A percentile compares a stretch with the other conserved stretches of the same genome.
Conservation (phyloP, 2,797 vertebrate genomes). For the Anisognathus igniventris region DNA sequence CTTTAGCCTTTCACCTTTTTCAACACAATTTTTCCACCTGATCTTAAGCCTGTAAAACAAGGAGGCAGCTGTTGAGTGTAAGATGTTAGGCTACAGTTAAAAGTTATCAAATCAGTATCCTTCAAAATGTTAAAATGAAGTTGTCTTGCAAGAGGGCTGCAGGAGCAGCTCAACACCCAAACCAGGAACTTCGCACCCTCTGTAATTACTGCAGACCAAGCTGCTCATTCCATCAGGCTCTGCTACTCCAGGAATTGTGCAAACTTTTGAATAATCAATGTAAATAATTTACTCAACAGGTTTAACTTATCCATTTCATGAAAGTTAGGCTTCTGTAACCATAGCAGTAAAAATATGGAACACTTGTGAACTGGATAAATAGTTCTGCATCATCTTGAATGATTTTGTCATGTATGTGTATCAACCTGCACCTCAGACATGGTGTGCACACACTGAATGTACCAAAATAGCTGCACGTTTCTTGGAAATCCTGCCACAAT, state of each 20-base stretch:
- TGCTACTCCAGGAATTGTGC: background rate
- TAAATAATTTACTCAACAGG: background rate
- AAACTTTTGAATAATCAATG: background rate
- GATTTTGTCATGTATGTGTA: background rate
- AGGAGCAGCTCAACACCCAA: background rate
- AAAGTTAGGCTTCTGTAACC: background rate
- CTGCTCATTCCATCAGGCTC: background rate
- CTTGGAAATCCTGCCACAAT: background rate
- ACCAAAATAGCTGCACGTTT: background rate
- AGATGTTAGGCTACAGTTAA: background rate
- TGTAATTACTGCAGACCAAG: background rate
- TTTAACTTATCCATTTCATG: background rate
- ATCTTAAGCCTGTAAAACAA: background rate
- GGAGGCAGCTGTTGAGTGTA: background rate
- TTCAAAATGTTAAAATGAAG: background rate
- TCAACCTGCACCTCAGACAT: background rate
- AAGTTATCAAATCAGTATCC: background rate
- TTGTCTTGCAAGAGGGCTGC: background rate
- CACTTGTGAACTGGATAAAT: background rate
- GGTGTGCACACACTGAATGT: fast-evolving
- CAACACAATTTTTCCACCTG: background rate
- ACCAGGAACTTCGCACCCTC: background rate
- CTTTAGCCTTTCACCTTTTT: background rate
- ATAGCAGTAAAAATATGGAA: background rate
- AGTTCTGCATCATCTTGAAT: background rate